Conservation (phyloP, 2,888 invertebrate genomes). For the Chymomyza amoena region DNA sequence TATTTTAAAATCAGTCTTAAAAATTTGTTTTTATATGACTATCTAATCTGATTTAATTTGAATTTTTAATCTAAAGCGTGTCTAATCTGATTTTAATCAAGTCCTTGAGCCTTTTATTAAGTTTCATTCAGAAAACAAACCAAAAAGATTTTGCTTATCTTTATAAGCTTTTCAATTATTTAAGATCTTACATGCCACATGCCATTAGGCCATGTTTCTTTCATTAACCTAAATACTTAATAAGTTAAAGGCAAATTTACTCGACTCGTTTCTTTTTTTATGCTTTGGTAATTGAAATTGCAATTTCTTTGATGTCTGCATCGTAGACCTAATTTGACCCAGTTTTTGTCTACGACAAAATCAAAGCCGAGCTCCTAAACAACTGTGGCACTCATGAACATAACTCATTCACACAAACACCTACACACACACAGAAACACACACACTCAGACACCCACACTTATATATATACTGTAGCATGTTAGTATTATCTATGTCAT, state of each 20-base stretch:
- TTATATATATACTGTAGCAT: slow-evolving; percentile 39
- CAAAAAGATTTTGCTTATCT: too few species aligned
- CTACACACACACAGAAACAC: slow-evolving; percentile 3
- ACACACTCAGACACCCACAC: slow-evolving; percentile 20
- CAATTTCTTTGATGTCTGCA: background rate
- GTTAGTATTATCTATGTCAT: slow-evolving; percentile 55
- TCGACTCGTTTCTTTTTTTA: background rate
- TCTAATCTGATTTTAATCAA: too few species aligned
- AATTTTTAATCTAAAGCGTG: too few species aligned
- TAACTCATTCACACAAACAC: background rate
- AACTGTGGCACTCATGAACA: background rate
- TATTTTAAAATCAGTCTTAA: too few species aligned
- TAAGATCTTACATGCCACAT: too few species aligned
- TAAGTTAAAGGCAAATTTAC: background rate
- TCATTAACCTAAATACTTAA: background rate
- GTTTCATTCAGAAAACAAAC: too few species aligned
- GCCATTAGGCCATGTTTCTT: background rate
- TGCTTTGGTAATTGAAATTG: background rate
- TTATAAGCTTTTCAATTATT: too few species aligned
- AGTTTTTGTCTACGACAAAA: background rate
- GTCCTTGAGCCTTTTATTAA: too few species aligned
- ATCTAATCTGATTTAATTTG: too few species aligned
- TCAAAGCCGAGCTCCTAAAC: background rate
- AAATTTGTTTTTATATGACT: too few species aligned
- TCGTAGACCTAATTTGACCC: background rate